A percentile compares a stretch with the other conserved stretches of the same genome.
Conservation (phyloP, 2,797 vertebrate species). For the Esox lucius region DNA sequence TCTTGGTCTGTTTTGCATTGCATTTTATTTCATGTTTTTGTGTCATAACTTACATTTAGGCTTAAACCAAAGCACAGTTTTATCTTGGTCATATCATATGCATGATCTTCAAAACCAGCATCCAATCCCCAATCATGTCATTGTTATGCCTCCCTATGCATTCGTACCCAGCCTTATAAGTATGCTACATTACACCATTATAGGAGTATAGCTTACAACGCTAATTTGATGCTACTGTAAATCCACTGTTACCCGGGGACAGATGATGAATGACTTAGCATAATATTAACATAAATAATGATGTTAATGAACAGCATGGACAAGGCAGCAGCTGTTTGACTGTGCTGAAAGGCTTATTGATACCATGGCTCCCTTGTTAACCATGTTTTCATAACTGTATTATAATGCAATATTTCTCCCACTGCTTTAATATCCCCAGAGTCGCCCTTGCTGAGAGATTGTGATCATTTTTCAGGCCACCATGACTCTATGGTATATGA, state of each 20-base stretch:
- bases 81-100: no score
- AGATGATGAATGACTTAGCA: slow-evolving; percentile 14
- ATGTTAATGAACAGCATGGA: slow-evolving; percentile 22
- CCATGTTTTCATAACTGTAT: slow-evolving; percentile 51
- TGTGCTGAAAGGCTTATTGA: slow-evolving; percentile 30
- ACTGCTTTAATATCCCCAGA: slow-evolving; percentile 39
- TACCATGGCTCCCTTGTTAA: slow-evolving; percentile 18
- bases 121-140: no score
- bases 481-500: slow-evolving; percentile 18
- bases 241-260: slow-evolving; percentile 10
- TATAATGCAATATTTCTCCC: slow-evolving; percentile 32
- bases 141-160: no score
- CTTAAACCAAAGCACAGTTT: no score
- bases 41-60: no score
- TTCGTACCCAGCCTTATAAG: no score
- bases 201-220: background rate
- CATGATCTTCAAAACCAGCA: no score
- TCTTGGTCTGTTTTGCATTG: no score
- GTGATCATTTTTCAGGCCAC: slow-evolving; percentile 19
- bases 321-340: slow-evolving; percentile 24
- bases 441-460: slow-evolving; percentile 30
- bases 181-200: no score
- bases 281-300: slow-evolving; percentile 13
- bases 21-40: no score
- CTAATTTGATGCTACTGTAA: background rate